Base-by-base conservation (phyloP, 2,797 vertebrate species). In the Sphenopsis melanotis region DNA sequence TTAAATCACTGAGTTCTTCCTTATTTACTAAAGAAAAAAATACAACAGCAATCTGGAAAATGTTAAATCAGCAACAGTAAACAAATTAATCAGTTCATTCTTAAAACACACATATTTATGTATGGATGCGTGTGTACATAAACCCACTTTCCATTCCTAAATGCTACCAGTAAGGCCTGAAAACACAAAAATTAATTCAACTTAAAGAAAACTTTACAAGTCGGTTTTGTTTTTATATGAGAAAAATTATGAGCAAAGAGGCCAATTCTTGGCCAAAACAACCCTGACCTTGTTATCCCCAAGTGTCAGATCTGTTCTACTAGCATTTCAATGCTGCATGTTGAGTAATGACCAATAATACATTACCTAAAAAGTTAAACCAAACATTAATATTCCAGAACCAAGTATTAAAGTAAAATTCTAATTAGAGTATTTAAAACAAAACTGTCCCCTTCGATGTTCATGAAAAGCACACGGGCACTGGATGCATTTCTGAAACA, bases 391-490 rank as follows among this genome's bases (percentile, higher is more conserved):
- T 5, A 4, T 16, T 68, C 1, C 10, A 57, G 5, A 69, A 47
- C 6, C 29, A 83, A 83, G 34, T 7, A 75, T 3, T 65, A 47
- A 49, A 76, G 6, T 11, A 53, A 59, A 91, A 78, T 18, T 57
- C n/a, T 16, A 10, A 69, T 24, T 36, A 44, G 9, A 64, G 1
- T 20, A 71, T 27, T 49, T 75, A 30, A 70, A 34, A 70, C 4
- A 49, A 13, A 82, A 69, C 9, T 12, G 9, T 26, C 7, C 9
- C 16, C 23, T 65, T 18, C 22, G 1, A 41, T 12, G 32, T 26
- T 34, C 34, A n/a, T 0, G 0, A 47, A 71, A 80, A 50, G 7
- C 12, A 61, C 2, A 22, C 3, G 3, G 12, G 11, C 26, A 74
- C 34, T 29, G 16, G 21, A 49, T 50, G 20, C 8, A 30, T 56